Evolutionary conservation across 2,888 invertebrate species (phyloP).

Genomic region (Melinaea marsaeus): DNA sequence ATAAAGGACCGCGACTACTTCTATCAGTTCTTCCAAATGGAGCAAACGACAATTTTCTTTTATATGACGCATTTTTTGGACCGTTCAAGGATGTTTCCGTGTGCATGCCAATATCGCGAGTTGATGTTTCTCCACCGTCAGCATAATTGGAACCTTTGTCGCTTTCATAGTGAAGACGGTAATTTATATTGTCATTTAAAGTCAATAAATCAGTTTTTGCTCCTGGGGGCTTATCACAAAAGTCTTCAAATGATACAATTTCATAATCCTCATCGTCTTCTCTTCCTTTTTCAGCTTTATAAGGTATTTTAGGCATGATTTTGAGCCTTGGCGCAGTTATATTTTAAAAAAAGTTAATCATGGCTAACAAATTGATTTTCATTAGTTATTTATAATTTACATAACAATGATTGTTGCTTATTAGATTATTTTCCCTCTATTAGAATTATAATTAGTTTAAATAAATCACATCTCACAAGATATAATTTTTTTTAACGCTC

Average conservation of each 20-base stretch:
- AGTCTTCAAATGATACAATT: constrained; percentile 79
- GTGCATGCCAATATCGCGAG: constrained; percentile 48
- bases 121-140: constrained; percentile 60
- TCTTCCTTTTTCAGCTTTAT: constrained; percentile 62
- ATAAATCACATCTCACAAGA: too few relatives aligned
- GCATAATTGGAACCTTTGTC: constrained; percentile 52
- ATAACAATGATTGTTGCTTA: neutral
- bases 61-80: constrained; percentile 54
- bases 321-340: neutral
- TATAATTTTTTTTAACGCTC: too few relatives aligned
- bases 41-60: constrained; percentile 57
- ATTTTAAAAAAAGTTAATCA: constrained; percentile 8
- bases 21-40: constrained; percentile 61
- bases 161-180: constrained; percentile 68
- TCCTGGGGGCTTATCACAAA: constrained; percentile 75
- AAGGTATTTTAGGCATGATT: constrained; percentile 69
- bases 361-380: constrained; percentile 1
- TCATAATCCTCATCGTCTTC: constrained; percentile 70
- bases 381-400: constrained; percentile 8
- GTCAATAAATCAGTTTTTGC: constrained; percentile 76
- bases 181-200: constrained; percentile 74
- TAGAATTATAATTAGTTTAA: too few relatives aligned
- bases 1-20: constrained; percentile 48
- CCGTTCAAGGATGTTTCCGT: constrained; percentile 67
- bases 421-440: neutral